phyloP scores from a whole-genome alignment of 2,113 vertebrate species.

The Xiphophorus hellerii region DNA sequence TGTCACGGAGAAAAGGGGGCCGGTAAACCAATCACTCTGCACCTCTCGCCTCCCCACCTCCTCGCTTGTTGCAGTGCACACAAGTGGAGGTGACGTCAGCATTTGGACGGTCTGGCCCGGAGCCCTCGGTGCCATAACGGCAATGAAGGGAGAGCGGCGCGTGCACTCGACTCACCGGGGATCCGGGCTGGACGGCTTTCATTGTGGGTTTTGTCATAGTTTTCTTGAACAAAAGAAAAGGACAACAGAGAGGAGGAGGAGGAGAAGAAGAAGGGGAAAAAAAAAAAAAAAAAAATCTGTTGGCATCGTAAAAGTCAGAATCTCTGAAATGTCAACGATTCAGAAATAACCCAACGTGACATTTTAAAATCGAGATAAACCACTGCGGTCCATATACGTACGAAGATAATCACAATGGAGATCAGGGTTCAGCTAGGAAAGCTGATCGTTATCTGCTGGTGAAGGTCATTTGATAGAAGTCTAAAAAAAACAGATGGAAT shows the following conservation, averaged over 20 bases:
- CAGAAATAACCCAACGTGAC: conserved; percentile 50
- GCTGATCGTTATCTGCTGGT: neutral
- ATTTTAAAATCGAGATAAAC: conserved; percentile 51
- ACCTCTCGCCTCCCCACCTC: conserved; percentile 34
- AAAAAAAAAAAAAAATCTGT: neutral
- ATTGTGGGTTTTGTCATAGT: conserved; percentile 52
- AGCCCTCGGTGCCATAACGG: conserved; percentile 77
- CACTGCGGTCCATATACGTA: neutral
- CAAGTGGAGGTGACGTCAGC: conserved; percentile 81
- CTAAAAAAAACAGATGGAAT: neutral
- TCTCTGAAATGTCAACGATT: conserved; percentile 53
- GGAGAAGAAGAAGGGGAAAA: too few relatives aligned
- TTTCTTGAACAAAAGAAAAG: conserved; percentile 31
- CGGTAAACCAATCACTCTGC: conserved; percentile 81
- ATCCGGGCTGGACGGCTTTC: conserved; percentile 51
- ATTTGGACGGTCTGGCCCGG: conserved; percentile 73
- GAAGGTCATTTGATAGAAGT: neutral
- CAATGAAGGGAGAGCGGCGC: conserved; percentile 66
- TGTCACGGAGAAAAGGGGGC: conserved; percentile 75
- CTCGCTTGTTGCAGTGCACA: conserved; percentile 61
- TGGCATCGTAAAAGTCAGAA: conserved; percentile 41
- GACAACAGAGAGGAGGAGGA: too few relatives aligned
- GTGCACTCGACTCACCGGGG: conserved; percentile 62
- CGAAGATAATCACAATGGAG: neutral
- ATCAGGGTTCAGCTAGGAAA: too few relatives aligned